Conservation (phyloP, 2,113 vertebrate genomes). For the Nyctibius bracteatus region DNA sequence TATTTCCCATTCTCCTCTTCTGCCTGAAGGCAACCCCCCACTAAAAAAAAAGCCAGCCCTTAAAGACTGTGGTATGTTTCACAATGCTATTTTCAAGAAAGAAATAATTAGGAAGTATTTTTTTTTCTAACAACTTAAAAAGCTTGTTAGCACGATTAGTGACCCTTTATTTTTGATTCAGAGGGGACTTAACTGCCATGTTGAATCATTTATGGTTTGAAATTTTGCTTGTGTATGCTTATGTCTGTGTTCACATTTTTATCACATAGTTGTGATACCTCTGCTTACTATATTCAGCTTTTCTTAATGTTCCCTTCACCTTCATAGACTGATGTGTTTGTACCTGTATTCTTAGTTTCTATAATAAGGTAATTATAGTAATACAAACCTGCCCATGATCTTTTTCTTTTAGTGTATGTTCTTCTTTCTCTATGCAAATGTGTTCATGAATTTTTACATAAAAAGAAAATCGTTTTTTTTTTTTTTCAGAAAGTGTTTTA, state of each 20-base stretch:
- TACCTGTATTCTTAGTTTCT: neutral
- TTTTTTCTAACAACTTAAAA: neutral
- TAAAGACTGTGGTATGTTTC: neutral
- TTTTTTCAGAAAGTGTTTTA: neutral
- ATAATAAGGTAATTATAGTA: neutral
- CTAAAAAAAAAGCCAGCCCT: accelerated
- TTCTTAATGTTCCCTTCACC: neutral
- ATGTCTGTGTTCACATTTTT: neutral
- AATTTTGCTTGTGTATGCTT: neutral
- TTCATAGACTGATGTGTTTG: neutral
- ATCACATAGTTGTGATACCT: neutral
- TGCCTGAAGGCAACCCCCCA: accelerated
- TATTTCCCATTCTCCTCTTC: neutral
- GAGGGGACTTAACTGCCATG: accelerated
- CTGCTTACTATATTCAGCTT: neutral
- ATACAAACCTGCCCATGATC: neutral
- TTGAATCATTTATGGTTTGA: neutral
- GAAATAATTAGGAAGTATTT: neutral
- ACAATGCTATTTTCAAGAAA: neutral
- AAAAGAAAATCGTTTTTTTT: neutral
- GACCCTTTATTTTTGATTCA: neutral
- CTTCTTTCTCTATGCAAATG: neutral
- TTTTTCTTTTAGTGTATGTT: neutral
- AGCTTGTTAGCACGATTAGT: neutral
- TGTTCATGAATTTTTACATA: neutral